Evolutionary conservation across 1,140 invertebrate genomes (phyloP).

Genomic region (Caligus rogercresseyi): DNA sequence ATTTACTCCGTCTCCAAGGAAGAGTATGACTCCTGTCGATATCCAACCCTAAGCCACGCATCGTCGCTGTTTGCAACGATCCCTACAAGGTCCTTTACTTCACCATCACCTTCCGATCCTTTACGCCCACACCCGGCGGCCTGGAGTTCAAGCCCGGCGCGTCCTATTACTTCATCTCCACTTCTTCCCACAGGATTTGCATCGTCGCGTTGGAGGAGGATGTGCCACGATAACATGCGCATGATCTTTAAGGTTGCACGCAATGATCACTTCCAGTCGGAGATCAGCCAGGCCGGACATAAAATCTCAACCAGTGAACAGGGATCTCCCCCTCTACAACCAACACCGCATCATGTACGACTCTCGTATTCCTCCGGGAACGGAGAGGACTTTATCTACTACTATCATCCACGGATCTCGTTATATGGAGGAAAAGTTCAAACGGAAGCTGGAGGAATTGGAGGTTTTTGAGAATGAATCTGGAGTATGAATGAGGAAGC

Average conservation of each 20-base stretch:
- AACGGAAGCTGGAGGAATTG: not conserved
- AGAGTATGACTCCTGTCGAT: constrained; percentile 84
- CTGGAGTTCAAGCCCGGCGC: constrained; percentile 81
- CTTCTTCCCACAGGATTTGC: constrained; percentile 72
- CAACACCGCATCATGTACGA: not conserved
- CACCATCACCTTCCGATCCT: constrained; percentile 86
- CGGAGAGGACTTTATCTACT: constrained; percentile 13
- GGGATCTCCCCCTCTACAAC: too few species aligned
- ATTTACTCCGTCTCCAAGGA: constrained; percentile 50
- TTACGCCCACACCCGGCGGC: constrained; percentile 82
- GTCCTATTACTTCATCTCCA: constrained; percentile 88
- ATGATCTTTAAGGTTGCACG: constrained; percentile 66
- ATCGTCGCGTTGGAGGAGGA: constrained; percentile 68
- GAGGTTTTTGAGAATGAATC: constrained; percentile 7
- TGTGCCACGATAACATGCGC: constrained; percentile 88
- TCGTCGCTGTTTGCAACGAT: constrained; percentile 88
- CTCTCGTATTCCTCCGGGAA: not conserved
- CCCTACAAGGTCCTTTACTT: constrained; percentile 84
- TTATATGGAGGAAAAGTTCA: constrained; percentile 4
- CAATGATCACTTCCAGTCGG: not conserved
- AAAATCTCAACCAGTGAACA: too few species aligned
- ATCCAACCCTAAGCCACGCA: constrained; percentile 73
- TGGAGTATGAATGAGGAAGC: constrained; percentile 8
- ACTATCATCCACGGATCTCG: constrained; percentile 14
- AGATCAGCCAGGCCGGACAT: too few species aligned